These are phyloP conservation scores for Protobothrops mucrosquamatus DNA, from an alignment of 2,113 vertebrate genomes.

Conservation along the genomic window DNA sequence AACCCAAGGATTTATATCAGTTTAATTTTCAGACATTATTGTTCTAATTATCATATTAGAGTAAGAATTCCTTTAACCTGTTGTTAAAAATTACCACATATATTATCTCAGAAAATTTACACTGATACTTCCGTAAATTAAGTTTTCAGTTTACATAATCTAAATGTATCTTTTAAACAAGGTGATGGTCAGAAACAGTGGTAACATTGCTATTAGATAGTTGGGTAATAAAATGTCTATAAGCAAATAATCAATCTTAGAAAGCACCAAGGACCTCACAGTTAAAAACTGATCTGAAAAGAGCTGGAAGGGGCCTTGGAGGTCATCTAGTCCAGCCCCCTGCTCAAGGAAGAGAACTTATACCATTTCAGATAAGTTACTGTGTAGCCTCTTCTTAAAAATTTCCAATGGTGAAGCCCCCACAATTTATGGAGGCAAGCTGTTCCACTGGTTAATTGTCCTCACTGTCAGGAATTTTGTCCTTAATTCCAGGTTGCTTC, in stretches of 20 bases:
- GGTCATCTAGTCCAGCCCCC: too few species aligned
- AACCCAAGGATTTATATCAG: conserved; percentile 16
- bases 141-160: not conserved
- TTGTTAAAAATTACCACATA: not conserved
- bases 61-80: not conserved
- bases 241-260: not conserved
- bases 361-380: too few species aligned
- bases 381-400: too few species aligned
- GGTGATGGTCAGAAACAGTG: not conserved
- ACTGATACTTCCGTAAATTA: not conserved
- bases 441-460: too few species aligned
- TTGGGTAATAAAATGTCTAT: not conserved
- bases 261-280: not conserved
- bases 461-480: too few species aligned
- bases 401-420: too few species aligned
- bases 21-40: conserved; percentile 28
- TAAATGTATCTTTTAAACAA: not conserved
- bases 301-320: too few species aligned
- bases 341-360: too few species aligned
- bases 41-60: not conserved
- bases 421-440: too few species aligned
- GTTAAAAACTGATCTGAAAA: too few species aligned
- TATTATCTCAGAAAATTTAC: not conserved
- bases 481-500: too few species aligned
- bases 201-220: not conserved